Conservation (phyloP, 1,140 invertebrate genomes). For the Steinernema khuongi region DNA sequence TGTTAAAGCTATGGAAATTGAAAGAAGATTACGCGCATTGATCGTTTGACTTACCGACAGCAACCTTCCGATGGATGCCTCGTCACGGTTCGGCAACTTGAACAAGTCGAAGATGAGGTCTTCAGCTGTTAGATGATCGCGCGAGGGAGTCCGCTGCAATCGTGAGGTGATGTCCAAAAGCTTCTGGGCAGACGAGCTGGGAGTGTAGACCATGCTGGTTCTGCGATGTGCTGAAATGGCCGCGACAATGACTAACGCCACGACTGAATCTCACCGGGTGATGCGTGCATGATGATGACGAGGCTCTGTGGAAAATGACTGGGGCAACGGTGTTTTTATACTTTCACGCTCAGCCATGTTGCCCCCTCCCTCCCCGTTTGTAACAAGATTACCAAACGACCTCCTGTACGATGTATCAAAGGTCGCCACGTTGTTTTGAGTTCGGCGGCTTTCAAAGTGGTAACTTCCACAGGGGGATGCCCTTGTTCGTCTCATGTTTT, state of each 20-base stretch:
- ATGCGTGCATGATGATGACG: no score
- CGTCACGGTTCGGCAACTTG: constrained; percentile 50
- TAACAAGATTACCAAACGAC: no score
- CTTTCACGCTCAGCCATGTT: no score
- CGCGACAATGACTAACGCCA: neutral
- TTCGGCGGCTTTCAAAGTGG: no score
- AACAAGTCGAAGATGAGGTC: constrained; percentile 50
- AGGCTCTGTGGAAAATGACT: no score
- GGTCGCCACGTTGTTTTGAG: no score
- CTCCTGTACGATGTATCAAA: no score
- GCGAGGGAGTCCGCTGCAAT: neutral
- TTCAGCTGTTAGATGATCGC: constrained; percentile 46
- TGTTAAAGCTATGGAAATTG: neutral
- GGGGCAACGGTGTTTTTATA: no score
- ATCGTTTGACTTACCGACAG: constrained; percentile 38
- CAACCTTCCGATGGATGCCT: constrained; percentile 51
- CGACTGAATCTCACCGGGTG: no score
- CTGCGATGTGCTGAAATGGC: neutral
- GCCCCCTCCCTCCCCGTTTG: no score
- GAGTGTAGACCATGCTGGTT: neutral
- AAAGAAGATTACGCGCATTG: constrained; percentile 25
- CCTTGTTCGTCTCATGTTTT: neutral
- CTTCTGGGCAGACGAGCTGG: neutral
- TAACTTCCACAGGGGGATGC: neutral
- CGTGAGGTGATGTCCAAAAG: neutral